A percentile compares a stretch with the other conserved stretches of the same genome.
phyloP scores from a whole-genome alignment of 2,888 invertebrate genomes.

The Graphium colonna region DNA sequence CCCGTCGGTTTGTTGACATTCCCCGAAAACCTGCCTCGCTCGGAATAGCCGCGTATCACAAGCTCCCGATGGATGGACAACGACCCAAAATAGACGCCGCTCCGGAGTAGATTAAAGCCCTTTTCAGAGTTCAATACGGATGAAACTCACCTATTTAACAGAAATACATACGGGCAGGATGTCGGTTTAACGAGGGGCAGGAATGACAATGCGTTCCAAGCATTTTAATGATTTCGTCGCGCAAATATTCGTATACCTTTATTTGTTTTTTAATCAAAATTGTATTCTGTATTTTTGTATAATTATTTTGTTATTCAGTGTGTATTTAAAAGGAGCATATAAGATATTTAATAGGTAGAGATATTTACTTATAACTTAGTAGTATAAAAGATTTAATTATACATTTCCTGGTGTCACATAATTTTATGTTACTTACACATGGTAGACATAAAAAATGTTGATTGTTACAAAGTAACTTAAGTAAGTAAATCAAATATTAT shows the following conservation, averaged over 20 bases:
- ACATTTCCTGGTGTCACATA: no score
- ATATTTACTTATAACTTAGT: no score
- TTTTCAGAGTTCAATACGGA: conserved; percentile 60
- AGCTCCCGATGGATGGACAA: conserved; percentile 64
- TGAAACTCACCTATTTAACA: conserved; percentile 46
- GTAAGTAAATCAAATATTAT: no score
- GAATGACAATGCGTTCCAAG: conserved; percentile 15
- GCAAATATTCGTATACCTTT: neutral
- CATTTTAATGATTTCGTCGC: neutral
- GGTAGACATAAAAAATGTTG: no score
- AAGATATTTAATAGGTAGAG: no score
- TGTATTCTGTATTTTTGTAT: no score
- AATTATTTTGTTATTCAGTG: no score
- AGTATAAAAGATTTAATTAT: no score
- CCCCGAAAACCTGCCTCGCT: conserved; percentile 78
- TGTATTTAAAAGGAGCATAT: no score
- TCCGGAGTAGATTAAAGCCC: conserved; percentile 58
- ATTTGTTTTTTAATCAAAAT: no score
- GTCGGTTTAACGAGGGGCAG: conserved; percentile 25
- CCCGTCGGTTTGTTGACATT: conserved; percentile 78
- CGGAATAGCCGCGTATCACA: conserved; percentile 61
- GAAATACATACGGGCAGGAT: conserved; percentile 38
- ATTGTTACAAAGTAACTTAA: no score
- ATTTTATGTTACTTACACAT: no score
- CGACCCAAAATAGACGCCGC: conserved; percentile 68